These are phyloP conservation scores for Neodon shergylaensis DNA, from an alignment of 2,113 vertebrate species.

Conservation along the genomic window DNA sequence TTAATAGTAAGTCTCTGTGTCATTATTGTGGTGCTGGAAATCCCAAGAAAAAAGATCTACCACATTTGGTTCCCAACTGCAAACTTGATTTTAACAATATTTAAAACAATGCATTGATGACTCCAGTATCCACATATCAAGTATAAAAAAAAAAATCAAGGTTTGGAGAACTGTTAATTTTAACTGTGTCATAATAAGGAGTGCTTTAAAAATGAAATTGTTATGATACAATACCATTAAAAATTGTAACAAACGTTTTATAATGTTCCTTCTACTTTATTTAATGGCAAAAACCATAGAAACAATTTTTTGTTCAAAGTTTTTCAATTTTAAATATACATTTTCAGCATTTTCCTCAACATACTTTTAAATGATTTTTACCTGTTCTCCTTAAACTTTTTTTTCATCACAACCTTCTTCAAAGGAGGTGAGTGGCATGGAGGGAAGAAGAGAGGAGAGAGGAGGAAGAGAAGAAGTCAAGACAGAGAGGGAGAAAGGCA, in stretches of 20 bases:
- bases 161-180: background rate
- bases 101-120: background rate
- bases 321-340: background rate
- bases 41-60: background rate
- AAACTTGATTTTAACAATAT: conserved; percentile 51
- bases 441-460: too few relatives aligned
- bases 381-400: background rate
- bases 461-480: background rate
- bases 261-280: conserved; percentile 60
- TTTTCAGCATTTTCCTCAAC: background rate
- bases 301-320: conserved; percentile 29
- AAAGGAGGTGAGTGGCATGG: background rate
- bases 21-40: background rate
- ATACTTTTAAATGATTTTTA: background rate
- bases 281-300: background rate
- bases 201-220: background rate
- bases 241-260: conserved; percentile 39
- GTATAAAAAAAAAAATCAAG: conserved; percentile 12
- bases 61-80: background rate
- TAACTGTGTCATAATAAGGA: background rate
- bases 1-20: background rate
- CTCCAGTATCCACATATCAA: conserved; percentile 7
- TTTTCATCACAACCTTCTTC: background rate
- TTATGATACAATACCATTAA: accelerated
- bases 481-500: background rate